A percentile compares a stretch with the other conserved stretches of the same genome.
phyloP scores from a whole-genome alignment of 2,113 vertebrate genomes.

The Megaptera novaeangliae region DNA sequence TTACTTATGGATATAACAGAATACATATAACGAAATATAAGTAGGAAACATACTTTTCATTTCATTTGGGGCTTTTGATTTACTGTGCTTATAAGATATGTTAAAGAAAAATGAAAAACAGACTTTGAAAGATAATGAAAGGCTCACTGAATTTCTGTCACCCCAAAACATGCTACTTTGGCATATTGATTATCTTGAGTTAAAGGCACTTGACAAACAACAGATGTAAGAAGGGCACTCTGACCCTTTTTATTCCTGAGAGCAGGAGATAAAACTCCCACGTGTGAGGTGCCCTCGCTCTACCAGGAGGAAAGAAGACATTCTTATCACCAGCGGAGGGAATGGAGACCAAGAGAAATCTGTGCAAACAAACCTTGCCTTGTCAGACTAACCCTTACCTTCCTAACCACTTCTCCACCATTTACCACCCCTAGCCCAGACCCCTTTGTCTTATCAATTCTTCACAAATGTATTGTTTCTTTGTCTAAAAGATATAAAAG shows the following conservation, averaged over 20 bases:
- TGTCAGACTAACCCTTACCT: neutral
- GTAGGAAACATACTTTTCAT: neutral
- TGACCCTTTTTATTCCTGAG: neutral
- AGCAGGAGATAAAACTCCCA: neutral
- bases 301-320: neutral
- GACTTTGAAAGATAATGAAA: neutral
- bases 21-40: neutral
- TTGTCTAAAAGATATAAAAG: neutral
- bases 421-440: neutral
- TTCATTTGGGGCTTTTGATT: neutral
- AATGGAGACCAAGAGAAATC: neutral
- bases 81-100: neutral
- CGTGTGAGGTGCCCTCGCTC: neutral
- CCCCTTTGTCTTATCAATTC: neutral
- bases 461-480: neutral
- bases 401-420: neutral
- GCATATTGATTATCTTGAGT: neutral
- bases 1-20: neutral
- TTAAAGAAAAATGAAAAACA: neutral
- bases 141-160: neutral
- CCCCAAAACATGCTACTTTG: neutral
- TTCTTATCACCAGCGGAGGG: neutral
- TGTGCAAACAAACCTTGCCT: neutral
- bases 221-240: neutral
- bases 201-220: neutral